These are phyloP conservation scores for Pogonophryne albipinna DNA, from an alignment of 2,797 vertebrate genomes.

Conservation along the genomic window DNA sequence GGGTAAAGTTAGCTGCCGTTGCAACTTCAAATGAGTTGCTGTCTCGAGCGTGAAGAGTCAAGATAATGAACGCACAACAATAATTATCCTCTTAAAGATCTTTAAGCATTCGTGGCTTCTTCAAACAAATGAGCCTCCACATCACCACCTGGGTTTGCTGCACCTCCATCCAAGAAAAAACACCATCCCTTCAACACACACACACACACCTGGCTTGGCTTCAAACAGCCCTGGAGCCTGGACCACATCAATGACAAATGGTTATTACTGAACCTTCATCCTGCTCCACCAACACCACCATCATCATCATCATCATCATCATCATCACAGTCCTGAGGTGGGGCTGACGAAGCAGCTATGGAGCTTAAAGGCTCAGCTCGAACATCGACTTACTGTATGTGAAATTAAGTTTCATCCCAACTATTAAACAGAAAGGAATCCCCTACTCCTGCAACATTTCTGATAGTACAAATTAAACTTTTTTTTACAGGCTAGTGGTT, in stretches of 20 bases:
- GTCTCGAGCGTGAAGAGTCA: no score
- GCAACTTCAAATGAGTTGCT: no score
- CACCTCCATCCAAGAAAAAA: conserved; percentile 7
- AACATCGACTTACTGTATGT: conserved; percentile 6
- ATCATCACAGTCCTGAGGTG: conserved; percentile 24
- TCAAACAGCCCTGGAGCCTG: conserved; percentile 44
- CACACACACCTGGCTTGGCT: conserved; percentile 26
- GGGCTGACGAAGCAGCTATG: conserved; percentile 63
- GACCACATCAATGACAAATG: conserved; percentile 43
- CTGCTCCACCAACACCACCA: conserved; percentile 1
- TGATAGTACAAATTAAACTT: conserved; percentile 56
- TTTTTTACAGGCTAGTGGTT: conserved; percentile 23
- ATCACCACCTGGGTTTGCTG: no score
- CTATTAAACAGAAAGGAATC: background rate
- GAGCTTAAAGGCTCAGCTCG: conserved; percentile 60
- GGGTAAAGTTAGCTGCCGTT: no score
- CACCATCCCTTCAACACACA: conserved; percentile 10
- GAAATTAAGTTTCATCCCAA: conserved; percentile 49
- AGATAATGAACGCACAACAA: no score
- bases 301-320: background rate
- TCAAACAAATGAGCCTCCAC: no score
- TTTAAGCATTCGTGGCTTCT: no score
- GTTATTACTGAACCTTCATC: conserved; percentile 43
- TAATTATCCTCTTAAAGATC: no score
- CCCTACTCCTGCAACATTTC: conserved; percentile 21